These are phyloP conservation scores for Hyaena hyaena DNA, from an alignment of 2,113 vertebrate genomes.

Conservation along the genomic window DNA sequence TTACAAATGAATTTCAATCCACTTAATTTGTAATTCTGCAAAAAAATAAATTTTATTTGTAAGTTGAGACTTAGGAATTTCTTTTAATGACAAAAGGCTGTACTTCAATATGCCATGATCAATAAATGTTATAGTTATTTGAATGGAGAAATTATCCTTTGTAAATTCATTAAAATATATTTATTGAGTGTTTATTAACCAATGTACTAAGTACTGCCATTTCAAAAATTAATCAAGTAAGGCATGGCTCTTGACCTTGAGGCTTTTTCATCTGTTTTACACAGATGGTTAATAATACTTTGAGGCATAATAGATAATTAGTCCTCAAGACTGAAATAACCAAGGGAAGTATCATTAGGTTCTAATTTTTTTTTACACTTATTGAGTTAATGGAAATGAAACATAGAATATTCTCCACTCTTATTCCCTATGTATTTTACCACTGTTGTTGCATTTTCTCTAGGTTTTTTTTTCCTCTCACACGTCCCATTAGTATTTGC, in stretches of 20 bases:
- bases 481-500: not conserved
- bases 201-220: not conserved
- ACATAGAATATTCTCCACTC: not conserved
- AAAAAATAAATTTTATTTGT: not conserved
- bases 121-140: not conserved
- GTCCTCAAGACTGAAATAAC: not conserved
- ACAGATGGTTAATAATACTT: not conserved
- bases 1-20: not conserved
- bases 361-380: not conserved
- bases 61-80: not conserved
- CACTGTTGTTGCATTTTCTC: not conserved
- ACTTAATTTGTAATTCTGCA: not conserved
- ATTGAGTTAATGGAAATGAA: not conserved
- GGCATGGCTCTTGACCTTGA: not conserved
- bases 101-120: not conserved
- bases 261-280: not conserved
- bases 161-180: not conserved
- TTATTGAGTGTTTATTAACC: not conserved
- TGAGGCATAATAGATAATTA: not conserved
- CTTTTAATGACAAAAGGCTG: not conserved
- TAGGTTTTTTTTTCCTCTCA: not conserved
- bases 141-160: not conserved
- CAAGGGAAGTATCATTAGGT: not conserved
- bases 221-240: not conserved
- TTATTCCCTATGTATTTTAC: not conserved